phyloP scores from a whole-genome alignment of 2,888 invertebrate genomes.

The Sepioteuthis lessoniana region DNA sequence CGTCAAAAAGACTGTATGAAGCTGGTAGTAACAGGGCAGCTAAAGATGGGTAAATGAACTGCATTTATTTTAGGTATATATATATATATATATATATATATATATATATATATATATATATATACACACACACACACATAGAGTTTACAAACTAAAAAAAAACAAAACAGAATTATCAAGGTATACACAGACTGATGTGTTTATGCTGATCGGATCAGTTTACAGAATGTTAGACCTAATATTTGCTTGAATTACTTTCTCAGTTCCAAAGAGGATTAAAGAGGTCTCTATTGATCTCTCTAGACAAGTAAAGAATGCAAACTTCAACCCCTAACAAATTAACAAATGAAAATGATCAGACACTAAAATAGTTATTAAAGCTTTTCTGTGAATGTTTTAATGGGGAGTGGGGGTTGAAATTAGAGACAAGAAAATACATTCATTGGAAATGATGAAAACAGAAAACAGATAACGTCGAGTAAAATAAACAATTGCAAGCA shows the following conservation, averaged over 20 bases:
- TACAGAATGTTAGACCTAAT: neutral
- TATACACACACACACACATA: too few species aligned
- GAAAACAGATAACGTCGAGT: neutral
- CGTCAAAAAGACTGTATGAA: too few species aligned
- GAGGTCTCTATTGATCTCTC: neutral
- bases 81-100: too few species aligned
- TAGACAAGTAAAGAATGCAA: neutral
- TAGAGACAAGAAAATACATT: neutral
- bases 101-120: too few species aligned
- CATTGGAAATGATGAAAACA: neutral
- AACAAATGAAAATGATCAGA: neutral
- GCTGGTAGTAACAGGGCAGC: too few species aligned
- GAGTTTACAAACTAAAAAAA: neutral
- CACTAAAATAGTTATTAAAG: neutral
- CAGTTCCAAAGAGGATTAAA: neutral
- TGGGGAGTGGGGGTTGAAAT: too few species aligned
- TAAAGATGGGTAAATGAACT: too few species aligned
- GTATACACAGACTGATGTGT: neutral
- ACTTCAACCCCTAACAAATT: neutral
- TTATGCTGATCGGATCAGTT: neutral
- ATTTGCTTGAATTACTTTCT: too few species aligned
- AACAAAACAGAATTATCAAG: neutral
- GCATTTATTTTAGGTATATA: too few species aligned
- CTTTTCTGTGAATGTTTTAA: too few species aligned
- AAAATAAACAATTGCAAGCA: neutral